Conservation (phyloP, 2,797 vertebrate genomes). For the Morus bassanus region DNA sequence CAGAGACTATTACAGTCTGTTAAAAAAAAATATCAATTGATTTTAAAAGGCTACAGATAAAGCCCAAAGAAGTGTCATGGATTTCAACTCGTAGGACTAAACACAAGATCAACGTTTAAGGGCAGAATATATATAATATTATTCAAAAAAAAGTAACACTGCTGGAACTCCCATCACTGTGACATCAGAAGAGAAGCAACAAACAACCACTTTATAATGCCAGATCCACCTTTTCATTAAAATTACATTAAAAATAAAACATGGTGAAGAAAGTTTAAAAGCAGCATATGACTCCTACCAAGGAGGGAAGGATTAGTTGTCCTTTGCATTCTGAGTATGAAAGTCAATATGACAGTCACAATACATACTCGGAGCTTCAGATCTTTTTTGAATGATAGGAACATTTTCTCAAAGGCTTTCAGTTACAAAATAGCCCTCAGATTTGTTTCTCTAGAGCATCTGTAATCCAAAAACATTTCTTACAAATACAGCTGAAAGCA, state of each 20-base stretch:
- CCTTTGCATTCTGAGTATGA: neutral
- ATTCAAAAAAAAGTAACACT: neutral
- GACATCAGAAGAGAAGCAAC: neutral
- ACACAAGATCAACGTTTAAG: slow-evolving; percentile 6
- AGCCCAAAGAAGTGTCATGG: neutral
- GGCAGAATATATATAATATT: neutral
- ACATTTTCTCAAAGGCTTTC: slow-evolving; percentile 38
- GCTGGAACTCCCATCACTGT: neutral
- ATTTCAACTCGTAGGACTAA: neutral
- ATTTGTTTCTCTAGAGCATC: slow-evolving; percentile 29
- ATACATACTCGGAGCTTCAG: slow-evolving; percentile 2
- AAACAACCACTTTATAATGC: neutral
- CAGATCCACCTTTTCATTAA: slow-evolving; percentile 34
- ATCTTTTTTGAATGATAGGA: slow-evolving; percentile 18
- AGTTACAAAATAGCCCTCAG: slow-evolving; percentile 26
- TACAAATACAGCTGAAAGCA: slow-evolving; percentile 22
- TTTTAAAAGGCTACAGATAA: slow-evolving; percentile 16
- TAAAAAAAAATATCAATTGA: neutral
- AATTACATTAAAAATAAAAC: slow-evolving; percentile 40
- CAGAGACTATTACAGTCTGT: neutral
- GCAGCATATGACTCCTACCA: neutral
- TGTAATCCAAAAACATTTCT: slow-evolving; percentile 34
- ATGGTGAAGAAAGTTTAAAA: neutral
- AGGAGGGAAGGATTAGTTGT: slow-evolving; percentile 15
- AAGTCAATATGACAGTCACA: slow-evolving; percentile 16